phyloP scores from a whole-genome alignment of 2,113 vertebrate species.

The Elachura formosa region DNA sequence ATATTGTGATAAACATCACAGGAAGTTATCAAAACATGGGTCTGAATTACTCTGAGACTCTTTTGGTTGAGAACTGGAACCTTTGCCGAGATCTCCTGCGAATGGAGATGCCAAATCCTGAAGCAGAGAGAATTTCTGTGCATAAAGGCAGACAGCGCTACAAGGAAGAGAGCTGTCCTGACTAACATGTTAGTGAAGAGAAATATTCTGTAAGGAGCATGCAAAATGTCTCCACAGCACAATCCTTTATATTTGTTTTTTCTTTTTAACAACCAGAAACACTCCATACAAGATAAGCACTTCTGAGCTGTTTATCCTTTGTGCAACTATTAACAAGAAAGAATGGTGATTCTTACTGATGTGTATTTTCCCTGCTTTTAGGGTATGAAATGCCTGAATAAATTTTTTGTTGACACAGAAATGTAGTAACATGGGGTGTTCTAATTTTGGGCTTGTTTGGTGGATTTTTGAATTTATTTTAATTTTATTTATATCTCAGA shows the following conservation, averaged over 20 bases:
- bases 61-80: neutral
- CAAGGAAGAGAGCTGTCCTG: neutral
- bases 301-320: conserved; percentile 24
- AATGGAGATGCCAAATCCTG: neutral
- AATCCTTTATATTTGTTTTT: neutral
- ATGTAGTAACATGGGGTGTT: neutral
- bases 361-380: neutral
- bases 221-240: neutral
- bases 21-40: neutral
- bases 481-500: neutral
- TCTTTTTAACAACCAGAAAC: neutral
- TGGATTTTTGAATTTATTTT: neutral
- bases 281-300: neutral
- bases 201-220: neutral
- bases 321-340: neutral
- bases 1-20: neutral
- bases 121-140: neutral
- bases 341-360: neutral
- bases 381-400: neutral
- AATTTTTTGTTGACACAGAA: neutral
- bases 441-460: neutral
- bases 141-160: neutral
- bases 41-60: neutral
- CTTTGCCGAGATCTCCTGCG: neutral
- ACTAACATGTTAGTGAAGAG: neutral